A percentile compares a stretch with the other conserved stretches of the same genome.
Evolutionary conservation across 2,888 invertebrate species (phyloP).

Genomic region (Rugalucina vietnamica): DNA sequence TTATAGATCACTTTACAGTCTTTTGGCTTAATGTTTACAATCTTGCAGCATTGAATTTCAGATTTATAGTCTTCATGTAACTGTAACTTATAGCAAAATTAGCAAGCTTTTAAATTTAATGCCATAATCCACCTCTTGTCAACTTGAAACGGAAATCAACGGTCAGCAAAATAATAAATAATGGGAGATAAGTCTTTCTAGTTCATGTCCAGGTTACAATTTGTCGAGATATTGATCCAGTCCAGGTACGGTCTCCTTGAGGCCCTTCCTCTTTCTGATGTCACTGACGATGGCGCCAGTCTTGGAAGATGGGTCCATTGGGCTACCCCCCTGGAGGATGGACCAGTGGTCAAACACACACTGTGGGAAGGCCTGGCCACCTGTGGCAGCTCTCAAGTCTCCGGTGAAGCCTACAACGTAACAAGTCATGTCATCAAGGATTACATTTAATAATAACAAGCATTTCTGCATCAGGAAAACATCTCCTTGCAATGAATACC

Average conservation of each 20-base stretch:
- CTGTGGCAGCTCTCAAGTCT: slow-evolving; percentile 97
- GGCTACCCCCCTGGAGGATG: slow-evolving; percentile 98
- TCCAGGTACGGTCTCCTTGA: slow-evolving; percentile 98
- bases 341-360: slow-evolving; percentile 99
- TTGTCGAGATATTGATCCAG: slow-evolving; percentile 98
- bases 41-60: no score
- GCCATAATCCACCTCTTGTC: no score
- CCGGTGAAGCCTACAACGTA: slow-evolving; percentile 92
- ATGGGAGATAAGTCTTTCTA: background rate
- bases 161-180: no score
- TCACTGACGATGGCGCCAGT: slow-evolving; percentile 87
- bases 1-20: no score
- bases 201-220: slow-evolving; percentile 89
- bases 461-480: no score
- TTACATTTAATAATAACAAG: no score
- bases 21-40: no score
- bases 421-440: no score
- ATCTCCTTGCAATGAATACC: no score
- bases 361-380: slow-evolving; percentile 99
- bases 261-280: slow-evolving; percentile 99
- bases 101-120: background rate
- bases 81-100: no score
- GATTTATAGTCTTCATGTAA: no score
- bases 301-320: slow-evolving; percentile 88
- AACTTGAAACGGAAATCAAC: no score